phyloP scores from a whole-genome alignment of 1,140 invertebrate genomes.

The Drosophila mayri region DNA sequence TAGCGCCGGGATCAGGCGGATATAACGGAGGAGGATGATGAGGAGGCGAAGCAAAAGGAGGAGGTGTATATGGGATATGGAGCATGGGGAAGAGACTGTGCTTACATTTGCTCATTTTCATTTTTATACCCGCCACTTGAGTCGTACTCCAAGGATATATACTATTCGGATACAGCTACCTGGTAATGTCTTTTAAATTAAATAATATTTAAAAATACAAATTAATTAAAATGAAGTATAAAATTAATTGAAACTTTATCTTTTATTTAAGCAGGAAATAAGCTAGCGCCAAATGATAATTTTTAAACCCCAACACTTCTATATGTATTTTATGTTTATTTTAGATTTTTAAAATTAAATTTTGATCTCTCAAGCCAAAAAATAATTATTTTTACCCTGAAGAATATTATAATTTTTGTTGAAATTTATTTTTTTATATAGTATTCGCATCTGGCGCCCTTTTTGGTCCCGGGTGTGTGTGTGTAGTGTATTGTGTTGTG shows the following conservation, averaged over 20 bases:
- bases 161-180: background rate
- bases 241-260: background rate
- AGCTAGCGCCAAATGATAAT: background rate
- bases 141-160: slow-evolving; percentile 1
- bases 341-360: no score
- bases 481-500: slow-evolving; percentile 9
- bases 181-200: no score
- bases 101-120: slow-evolving; percentile 78
- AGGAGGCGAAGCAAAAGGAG: background rate
- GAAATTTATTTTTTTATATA: background rate
- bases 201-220: background rate
- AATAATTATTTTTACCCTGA: no score
- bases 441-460: slow-evolving; percentile 21
- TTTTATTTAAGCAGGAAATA: background rate
- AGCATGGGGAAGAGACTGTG: slow-evolving; percentile 30
- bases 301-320: no score
- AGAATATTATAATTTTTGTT: no score
- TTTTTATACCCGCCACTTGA: slow-evolving; percentile 35
- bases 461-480: background rate
- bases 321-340: no score
- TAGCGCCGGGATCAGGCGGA: slow-evolving; percentile 18
- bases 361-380: no score
- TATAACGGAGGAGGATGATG: background rate
- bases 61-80: slow-evolving; percentile 2
- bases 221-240: no score